Conservation (phyloP, 2,888 invertebrate species). For the Arrhopalites spinosus region DNA sequence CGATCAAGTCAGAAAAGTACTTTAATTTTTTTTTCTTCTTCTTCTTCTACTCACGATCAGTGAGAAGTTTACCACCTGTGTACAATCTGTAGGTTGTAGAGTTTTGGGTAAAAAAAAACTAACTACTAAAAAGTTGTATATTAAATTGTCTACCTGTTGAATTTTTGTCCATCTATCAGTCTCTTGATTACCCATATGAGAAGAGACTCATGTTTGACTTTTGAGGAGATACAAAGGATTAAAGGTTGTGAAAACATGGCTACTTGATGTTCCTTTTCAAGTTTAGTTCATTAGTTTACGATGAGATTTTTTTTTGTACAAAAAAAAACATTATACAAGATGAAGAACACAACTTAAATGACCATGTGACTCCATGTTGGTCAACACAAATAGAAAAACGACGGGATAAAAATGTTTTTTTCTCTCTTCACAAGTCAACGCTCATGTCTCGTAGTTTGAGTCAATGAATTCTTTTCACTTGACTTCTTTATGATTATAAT, state of each 20-base stretch:
- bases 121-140: background rate
- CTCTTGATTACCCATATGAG: background rate
- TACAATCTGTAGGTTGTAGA: no score
- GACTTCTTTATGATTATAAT: slow-evolving; percentile 26
- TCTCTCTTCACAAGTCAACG: background rate
- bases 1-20: slow-evolving; percentile 9
- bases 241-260: no score
- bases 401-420: background rate
- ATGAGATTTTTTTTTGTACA: background rate
- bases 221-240: no score
- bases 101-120: no score
- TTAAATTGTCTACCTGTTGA: background rate
- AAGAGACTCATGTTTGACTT: background rate
- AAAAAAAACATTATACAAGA: background rate
- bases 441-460: background rate
- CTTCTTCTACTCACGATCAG: background rate
- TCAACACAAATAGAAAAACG: background rate
- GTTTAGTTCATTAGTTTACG: no score
- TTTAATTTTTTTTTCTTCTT: slow-evolving; percentile 2
- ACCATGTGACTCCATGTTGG: background rate
- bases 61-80: no score
- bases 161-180: background rate
- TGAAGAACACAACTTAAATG: background rate
- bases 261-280: no score
- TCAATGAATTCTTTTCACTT: background rate